Base-by-base conservation (phyloP, 2,797 vertebrate species). In the Poeciliopsis infans region DNA sequence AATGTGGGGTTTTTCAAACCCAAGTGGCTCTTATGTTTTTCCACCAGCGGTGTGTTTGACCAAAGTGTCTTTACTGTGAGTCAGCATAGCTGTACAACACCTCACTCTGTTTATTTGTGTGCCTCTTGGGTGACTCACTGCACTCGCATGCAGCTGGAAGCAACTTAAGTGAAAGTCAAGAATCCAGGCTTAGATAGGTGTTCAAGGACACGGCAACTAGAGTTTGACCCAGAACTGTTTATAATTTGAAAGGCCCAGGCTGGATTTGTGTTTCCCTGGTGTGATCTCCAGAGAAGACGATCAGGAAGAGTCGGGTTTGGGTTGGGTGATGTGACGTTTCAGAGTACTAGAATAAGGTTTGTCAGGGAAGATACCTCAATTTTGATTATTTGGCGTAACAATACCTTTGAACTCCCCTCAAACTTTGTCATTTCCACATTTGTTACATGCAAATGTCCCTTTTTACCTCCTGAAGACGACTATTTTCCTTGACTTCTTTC, bases 51-150 rank as follows among this genome's bases (percentile, higher is more conserved):
- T 86, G 85, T 69, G 70, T 88, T 87, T 82, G 83, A 89, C 86
- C 91, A 78, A 84, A 68, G 41, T 85, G 88, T 86, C 90, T 93
- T 85, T n/a, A 51, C 84, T 84, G 46, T 94, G 91, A 93, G 89
- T 95, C 92, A 94, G 93, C 91, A 90, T 85, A 83, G 79, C 85
- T 86, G 81, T 57, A 85, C 80, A 89, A 93, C 91, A 93, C 91
- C 89, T 93, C 89, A 83, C 88, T 84, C 77, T 87, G 76, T 92
- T 90, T 94, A 87, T 93, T 91, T 93, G 90, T 92, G 88, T 89
- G 91, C 81, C 83, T 88, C 79, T 83, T 39, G 76, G 66, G 83
- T 94, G 93, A 95, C 83, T 94, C 93, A 90, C 86, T 72, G 12
- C 10, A 45, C 84, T 73, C 82, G 31, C 74, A 74, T 79, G 79